These are phyloP conservation scores for Panopea generosa DNA, from an alignment of 2,888 invertebrate species.

Conservation along the genomic window DNA sequence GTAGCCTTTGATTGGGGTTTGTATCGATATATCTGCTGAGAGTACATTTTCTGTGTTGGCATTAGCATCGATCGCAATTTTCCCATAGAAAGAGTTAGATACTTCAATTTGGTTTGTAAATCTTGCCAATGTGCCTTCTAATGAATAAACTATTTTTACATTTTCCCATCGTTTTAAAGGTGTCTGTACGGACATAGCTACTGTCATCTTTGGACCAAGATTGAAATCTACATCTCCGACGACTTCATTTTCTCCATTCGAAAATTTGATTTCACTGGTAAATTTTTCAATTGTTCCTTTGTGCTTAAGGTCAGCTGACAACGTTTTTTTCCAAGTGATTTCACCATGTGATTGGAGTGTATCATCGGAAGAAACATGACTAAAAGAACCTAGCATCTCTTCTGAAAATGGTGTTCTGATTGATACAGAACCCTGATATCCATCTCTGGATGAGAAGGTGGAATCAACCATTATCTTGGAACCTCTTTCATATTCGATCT, in stretches of 20 bases:
- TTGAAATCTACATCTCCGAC: slow-evolving; percentile 25
- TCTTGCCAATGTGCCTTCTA: slow-evolving; percentile 22
- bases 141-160: slow-evolving; percentile 24
- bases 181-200: slow-evolving; percentile 31
- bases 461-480: slow-evolving; percentile 28
- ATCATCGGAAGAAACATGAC: slow-evolving; percentile 18
- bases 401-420: slow-evolving; percentile 30
- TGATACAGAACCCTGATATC: slow-evolving; percentile 21
- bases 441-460: slow-evolving; percentile 21
- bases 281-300: slow-evolving; percentile 12
- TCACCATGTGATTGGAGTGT: slow-evolving; percentile 38
- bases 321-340: slow-evolving; percentile 22
- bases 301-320: slow-evolving; percentile 30
- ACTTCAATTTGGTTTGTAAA: slow-evolving; percentile 36
- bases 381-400: slow-evolving; percentile 21
- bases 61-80: slow-evolving; percentile 15
- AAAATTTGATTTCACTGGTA: slow-evolving; percentile 18
- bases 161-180: slow-evolving; percentile 23
- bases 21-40: slow-evolving; percentile 4
- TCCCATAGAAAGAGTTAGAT: slow-evolving; percentile 23
- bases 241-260: slow-evolving; percentile 8
- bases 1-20: slow-evolving; percentile 46
- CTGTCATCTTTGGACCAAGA: slow-evolving; percentile 16
- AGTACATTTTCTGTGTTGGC: slow-evolving; percentile 11
- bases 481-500: slow-evolving; percentile 36